Conservation (phyloP, 2,113 vertebrate species). For the Tachycineta bicolor region DNA sequence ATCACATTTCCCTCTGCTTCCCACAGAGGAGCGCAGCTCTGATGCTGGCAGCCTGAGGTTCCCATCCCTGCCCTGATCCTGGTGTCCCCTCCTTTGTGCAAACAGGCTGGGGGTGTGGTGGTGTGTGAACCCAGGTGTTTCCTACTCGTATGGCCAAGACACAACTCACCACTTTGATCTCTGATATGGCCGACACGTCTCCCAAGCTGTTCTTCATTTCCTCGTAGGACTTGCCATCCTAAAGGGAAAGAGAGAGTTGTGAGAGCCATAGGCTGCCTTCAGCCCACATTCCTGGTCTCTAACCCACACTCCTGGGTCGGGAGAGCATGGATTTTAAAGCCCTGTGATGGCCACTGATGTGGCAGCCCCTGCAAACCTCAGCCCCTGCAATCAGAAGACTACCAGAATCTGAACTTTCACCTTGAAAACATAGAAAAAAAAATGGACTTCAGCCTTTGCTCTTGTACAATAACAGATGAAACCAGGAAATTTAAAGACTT, state of each 20-base stretch:
- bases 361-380: neutral
- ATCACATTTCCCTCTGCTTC: neutral
- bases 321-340: neutral
- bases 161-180: slow-evolving; percentile 86
- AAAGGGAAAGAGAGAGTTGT: slow-evolving; percentile 1
- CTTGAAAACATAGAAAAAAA: neutral
- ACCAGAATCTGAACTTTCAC: neutral
- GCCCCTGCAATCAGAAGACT: neutral
- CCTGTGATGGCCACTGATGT: neutral
- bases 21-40: neutral
- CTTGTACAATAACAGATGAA: neutral
- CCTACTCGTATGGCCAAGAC: neutral
- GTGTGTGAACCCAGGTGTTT: neutral
- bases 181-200: slow-evolving; percentile 70
- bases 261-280: neutral
- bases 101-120: neutral
- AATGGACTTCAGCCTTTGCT: neutral
- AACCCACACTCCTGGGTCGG: neutral
- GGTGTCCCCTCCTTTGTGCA: rapidly evolving
- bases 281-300: neutral
- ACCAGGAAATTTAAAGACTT: neutral
- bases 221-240: slow-evolving; percentile 84
- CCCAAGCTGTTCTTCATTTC: slow-evolving; percentile 82
- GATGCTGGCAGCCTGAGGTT: neutral
- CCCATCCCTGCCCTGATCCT: neutral